These are phyloP conservation scores for Lamellibrachia columna DNA, from an alignment of 2,888 invertebrate genomes.

Conservation along the genomic window DNA sequence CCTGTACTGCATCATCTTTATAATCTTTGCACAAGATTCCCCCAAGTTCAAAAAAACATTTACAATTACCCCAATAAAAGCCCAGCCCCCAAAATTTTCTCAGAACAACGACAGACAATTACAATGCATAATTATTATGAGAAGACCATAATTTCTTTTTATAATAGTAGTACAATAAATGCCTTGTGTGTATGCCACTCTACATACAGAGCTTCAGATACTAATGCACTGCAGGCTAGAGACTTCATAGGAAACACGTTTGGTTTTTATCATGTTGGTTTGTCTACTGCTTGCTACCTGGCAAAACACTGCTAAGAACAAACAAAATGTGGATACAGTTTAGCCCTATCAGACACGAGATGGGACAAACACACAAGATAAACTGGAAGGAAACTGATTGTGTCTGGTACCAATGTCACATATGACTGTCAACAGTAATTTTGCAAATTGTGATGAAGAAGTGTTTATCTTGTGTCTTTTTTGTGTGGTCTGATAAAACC, in stretches of 20 bases:
- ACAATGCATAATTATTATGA: constrained; percentile 5
- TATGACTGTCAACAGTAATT: background rate
- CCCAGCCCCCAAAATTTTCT: background rate
- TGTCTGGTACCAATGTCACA: background rate
- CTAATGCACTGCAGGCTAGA: background rate
- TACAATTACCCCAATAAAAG: background rate
- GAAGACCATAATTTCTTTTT: background rate
- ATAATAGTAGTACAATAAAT: background rate
- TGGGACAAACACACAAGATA: background rate
- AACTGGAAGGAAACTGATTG: background rate
- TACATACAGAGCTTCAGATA: background rate
- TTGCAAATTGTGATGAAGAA: background rate
- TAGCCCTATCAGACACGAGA: background rate
- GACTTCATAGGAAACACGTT: background rate
- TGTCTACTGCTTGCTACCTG: background rate
- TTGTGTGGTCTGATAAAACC: background rate
- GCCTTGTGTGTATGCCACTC: background rate
- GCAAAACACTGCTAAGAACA: background rate
- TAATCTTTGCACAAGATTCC: background rate
- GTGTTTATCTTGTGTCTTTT: background rate
- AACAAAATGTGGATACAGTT: background rate
- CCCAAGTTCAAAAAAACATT: background rate
- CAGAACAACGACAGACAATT: background rate
- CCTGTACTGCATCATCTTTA: too few relatives aligned
- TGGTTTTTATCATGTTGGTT: background rate